Evolutionary conservation across 2,888 invertebrate genomes (phyloP).

Genomic region (Ectemnius continuus): DNA sequence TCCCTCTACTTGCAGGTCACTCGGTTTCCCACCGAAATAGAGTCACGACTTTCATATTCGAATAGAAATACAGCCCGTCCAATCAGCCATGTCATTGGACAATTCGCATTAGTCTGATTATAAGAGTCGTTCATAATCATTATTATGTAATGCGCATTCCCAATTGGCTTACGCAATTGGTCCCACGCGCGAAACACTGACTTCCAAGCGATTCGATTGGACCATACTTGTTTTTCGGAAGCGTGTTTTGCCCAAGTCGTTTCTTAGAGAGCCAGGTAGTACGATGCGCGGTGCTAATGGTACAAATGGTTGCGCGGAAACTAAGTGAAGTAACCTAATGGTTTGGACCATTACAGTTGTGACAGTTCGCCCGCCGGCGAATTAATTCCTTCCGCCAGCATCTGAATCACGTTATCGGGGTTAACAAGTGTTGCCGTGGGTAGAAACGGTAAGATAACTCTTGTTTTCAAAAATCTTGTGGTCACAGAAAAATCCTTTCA

Average conservation of each 20-base stretch:
- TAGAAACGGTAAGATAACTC: constrained; percentile 14
- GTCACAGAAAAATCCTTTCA: too few relatives aligned
- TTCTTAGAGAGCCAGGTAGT: too few relatives aligned
- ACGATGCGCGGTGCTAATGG: background rate
- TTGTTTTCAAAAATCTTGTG: background rate
- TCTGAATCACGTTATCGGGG: constrained; percentile 58
- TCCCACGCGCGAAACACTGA: constrained; percentile 29
- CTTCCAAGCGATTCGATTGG: background rate
- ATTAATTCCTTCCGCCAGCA: constrained; percentile 61
- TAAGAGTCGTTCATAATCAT: constrained; percentile 47
- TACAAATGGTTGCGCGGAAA: constrained; percentile 13
- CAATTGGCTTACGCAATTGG: constrained; percentile 41
- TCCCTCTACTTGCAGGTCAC: too few relatives aligned
- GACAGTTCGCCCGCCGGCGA: constrained; percentile 46
- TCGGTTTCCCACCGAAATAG: constrained; percentile 3
- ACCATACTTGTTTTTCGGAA: too few relatives aligned
- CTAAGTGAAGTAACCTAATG: constrained; percentile 31
- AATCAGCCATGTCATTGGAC: constrained; percentile 43
- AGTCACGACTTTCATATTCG: constrained; percentile 27
- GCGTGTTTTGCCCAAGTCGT: too few relatives aligned
- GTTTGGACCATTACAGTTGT: constrained; percentile 29
- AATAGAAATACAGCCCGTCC: constrained; percentile 6
- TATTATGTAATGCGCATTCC: constrained; percentile 43
- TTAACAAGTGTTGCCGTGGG: constrained; percentile 46
- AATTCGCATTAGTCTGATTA: constrained; percentile 48